phyloP scores from a whole-genome alignment of 1,140 invertebrate species.

The Penaeus vannamei region DNA sequence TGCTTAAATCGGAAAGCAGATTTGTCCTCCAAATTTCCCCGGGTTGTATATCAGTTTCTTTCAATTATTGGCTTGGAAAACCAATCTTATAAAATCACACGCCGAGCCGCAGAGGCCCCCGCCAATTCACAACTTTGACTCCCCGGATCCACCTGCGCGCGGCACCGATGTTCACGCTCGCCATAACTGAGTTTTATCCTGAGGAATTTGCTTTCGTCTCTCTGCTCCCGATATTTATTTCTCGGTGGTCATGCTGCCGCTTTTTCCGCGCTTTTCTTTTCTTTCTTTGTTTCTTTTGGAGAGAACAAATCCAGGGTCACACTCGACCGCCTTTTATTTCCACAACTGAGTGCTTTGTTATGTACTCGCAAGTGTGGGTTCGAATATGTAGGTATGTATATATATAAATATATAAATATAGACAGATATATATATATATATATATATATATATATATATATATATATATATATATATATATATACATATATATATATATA shows the following conservation, averaged over 20 bases:
- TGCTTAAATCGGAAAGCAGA: too few species aligned
- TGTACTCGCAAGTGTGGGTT: background rate
- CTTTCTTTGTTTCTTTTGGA: background rate
- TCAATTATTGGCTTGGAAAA: constrained; percentile 34
- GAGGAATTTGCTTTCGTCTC: background rate
- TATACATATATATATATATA: background rate
- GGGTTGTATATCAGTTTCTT: constrained; percentile 11
- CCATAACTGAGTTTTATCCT: background rate
- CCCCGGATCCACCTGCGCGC: background rate
- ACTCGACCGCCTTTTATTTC: background rate
- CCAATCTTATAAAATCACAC: constrained; percentile 52
- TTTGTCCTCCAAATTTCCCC: too few species aligned
- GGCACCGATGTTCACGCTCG: background rate
- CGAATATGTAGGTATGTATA: background rate
- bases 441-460: constrained; percentile 12
- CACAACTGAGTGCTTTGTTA: background rate
- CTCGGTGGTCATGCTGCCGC: background rate
- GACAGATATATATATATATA: constrained; percentile 33
- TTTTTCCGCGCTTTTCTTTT: background rate
- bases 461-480: background rate
- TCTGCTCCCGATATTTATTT: background rate
- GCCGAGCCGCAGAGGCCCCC: constrained; percentile 6
- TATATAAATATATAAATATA: background rate
- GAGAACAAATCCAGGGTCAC: background rate
- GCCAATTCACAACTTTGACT: constrained; percentile 25